Conservation (phyloP, 2,888 invertebrate species). For the Pantelozetes paolii region DNA sequence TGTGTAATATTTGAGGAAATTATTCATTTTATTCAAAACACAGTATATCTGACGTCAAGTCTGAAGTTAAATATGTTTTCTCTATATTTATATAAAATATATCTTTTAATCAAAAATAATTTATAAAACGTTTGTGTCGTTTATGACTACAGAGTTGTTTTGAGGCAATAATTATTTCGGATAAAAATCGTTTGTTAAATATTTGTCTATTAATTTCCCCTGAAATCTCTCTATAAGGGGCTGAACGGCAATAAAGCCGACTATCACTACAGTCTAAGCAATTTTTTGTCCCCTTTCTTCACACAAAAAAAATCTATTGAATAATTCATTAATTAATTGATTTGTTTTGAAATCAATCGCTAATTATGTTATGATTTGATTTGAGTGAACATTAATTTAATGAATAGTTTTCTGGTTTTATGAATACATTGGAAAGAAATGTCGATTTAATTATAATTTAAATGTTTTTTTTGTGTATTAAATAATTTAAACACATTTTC, state of each 20-base stretch:
- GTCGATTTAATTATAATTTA: constrained; percentile 13
- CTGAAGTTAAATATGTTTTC: neutral
- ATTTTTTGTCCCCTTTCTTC: neutral
- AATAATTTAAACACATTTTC: constrained; percentile 14
- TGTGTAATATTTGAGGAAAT: neutral
- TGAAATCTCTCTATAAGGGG: constrained; percentile 10
- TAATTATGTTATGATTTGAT: neutral
- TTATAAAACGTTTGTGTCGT: constrained; percentile 29
- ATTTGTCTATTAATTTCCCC: constrained; percentile 33
- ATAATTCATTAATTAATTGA: constrained; percentile 10
- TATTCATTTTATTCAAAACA: neutral
- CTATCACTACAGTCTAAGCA: constrained; percentile 3
- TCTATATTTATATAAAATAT: neutral
- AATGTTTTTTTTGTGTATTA: constrained; percentile 25
- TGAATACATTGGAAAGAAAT: neutral
- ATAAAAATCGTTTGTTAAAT: constrained; percentile 32
- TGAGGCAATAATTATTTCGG: constrained; percentile 30
- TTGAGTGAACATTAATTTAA: neutral
- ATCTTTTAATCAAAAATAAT: constrained; percentile 31
- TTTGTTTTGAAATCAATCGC: neutral
- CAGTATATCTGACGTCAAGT: neutral
- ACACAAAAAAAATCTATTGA: neutral
- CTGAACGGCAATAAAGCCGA: neutral
- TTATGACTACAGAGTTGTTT: neutral
- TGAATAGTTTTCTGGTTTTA: too few relatives aligned